Evolutionary conservation across 2,888 invertebrate genomes (phyloP), one percentile per base, ranked within the genome.

Genomic region (Lingula anatina): DNA sequence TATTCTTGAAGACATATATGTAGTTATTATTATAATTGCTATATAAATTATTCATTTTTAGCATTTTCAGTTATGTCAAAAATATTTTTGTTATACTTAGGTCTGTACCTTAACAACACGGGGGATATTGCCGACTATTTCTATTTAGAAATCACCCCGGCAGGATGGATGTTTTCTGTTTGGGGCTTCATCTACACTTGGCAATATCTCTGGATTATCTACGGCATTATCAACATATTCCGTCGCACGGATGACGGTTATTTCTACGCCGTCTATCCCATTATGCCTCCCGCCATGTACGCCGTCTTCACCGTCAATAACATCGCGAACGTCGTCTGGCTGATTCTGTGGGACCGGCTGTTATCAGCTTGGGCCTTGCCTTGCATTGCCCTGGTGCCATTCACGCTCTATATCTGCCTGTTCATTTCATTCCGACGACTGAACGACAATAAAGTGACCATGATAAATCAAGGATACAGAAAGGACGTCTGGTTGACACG

Each of bases 151-250:
- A 31, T 31, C 9, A 31, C 31, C 9, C 31, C 31, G 15, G 15
- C 9, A 12, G 15, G 15, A 12, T 31, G 70, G 71, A 66, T 66
- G 1, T 71, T 72, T 55, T 62, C 62, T 44, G 63, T 66, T 25
- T 61, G 64, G 62, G 65, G 68, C 57, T 31, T 31, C 31, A 72
- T 72, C 51, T 71, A 70, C 56, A 42, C 62, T 5, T 70, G 68
- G 65, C 69, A 72, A 50, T 50, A 55, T 2, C 45, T 67, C 1
- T 70, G 68, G 68, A 53, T 66, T n/a, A 41, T 60, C 20, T 71
- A 68, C 50, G 60, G 61, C 7, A 41, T 69, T n/a, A 50, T 58
- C n/a, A 53, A 60, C 5, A 56, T 66, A 4, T 69, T 64, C 48
- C 53, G 68, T 20, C 56, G 54, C 20, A 59, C 56, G 24, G 53